phyloP scores from a whole-genome alignment of 2,888 invertebrate species.

The Acleris cristana region DNA sequence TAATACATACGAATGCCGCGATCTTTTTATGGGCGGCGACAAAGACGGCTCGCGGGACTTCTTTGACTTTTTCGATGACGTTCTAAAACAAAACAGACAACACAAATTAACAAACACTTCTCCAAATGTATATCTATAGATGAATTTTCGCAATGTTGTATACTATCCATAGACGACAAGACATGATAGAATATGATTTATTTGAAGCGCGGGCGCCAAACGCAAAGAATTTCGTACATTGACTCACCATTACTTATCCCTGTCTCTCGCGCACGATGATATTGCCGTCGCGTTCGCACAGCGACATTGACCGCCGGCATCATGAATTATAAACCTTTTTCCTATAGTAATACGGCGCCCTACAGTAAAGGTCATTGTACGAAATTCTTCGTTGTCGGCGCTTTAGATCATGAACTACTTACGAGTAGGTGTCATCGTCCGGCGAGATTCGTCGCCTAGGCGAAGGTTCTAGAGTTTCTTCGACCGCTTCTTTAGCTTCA shows the following conservation, averaged over 20 bases:
- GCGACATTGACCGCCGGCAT: no score
- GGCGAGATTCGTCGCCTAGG: constrained; percentile 58
- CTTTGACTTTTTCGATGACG: constrained; percentile 76
- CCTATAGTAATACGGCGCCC: not conserved
- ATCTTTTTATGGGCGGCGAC: constrained; percentile 74
- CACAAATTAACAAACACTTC: not conserved
- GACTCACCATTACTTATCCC: no score
- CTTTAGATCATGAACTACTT: constrained; percentile 38
- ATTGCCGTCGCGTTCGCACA: no score
- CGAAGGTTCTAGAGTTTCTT: constrained; percentile 57
- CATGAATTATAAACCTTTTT: no score
- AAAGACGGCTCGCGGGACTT: constrained; percentile 74
- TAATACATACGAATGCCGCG: constrained; percentile 59
- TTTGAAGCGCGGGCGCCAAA: no score
- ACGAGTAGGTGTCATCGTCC: constrained; percentile 65
- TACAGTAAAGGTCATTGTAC: no score
- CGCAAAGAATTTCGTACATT: no score
- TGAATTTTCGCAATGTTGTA: no score
- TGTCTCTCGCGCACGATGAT: no score
- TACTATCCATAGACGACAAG: no score
- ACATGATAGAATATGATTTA: no score
- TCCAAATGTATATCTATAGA: not conserved
- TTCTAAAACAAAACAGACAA: constrained; percentile 48
- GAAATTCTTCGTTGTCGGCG: no score
- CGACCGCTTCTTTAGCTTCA: constrained; percentile 64